phyloP scores from a whole-genome alignment of 2,888 invertebrate species.

The Atherix ibis region DNA sequence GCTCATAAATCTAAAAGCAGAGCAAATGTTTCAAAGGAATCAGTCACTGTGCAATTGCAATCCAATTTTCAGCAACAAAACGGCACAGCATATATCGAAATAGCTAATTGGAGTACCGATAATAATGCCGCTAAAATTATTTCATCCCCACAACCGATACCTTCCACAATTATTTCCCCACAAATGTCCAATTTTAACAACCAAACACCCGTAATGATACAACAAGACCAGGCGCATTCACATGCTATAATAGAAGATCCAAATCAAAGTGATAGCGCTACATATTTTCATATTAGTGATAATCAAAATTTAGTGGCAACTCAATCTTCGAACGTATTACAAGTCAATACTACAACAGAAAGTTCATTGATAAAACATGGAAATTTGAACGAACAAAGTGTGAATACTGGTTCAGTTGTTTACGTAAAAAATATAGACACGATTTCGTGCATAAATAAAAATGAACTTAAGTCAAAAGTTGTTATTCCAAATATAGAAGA shows the following conservation, averaged over 20 bases:
- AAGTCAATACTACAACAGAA: not conserved
- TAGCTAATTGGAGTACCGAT: slow-evolving; percentile 65
- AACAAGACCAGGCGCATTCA: slow-evolving; percentile 40
- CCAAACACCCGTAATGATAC: slow-evolving; percentile 20
- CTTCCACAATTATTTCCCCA: not conserved
- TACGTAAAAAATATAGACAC: no score
- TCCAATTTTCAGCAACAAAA: slow-evolving; percentile 33
- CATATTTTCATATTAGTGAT: no score
- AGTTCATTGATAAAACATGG: not conserved
- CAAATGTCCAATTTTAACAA: not conserved
- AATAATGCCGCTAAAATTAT: slow-evolving; percentile 3
- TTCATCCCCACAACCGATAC: not conserved
- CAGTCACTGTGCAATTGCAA: slow-evolving; percentile 20
- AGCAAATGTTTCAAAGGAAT: slow-evolving; percentile 18
- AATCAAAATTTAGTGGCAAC: no score
- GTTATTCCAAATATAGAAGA: slow-evolving; percentile 81
- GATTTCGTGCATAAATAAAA: slow-evolving; percentile 20
- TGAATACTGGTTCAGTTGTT: no score
- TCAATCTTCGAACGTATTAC: not conserved
- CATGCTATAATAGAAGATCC: slow-evolving; percentile 37
- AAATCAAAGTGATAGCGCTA: not conserved
- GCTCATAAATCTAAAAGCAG: slow-evolving; percentile 48
- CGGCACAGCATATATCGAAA: slow-evolving; percentile 61
- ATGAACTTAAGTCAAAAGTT: slow-evolving; percentile 63
- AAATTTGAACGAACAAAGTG: not conserved